These are phyloP conservation scores for Ciconia boyciana DNA, from an alignment of 2,113 vertebrate species.

Conservation along the genomic window DNA sequence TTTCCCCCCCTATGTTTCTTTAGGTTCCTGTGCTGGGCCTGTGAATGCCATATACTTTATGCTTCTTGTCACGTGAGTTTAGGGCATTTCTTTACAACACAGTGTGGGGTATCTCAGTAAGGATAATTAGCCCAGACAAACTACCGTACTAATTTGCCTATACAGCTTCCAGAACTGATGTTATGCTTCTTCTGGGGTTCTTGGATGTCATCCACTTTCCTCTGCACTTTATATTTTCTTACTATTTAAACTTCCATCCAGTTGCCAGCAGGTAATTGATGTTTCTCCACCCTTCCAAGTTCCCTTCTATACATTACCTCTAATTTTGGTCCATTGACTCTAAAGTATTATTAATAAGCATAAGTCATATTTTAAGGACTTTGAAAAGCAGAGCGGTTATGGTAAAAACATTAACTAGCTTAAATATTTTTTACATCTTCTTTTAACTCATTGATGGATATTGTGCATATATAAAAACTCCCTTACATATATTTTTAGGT, in stretches of 20 bases:
- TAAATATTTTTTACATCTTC: not conserved
- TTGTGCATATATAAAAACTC: not conserved
- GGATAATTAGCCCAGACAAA: slow-evolving; percentile 30
- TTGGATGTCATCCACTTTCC: not conserved
- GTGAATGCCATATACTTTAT: not conserved
- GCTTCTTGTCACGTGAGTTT: not conserved
- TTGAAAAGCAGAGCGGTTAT: not conserved
- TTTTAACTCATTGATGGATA: not conserved
- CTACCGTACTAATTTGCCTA: not conserved
- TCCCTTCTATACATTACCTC: not conserved
- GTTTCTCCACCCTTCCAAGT: not conserved
- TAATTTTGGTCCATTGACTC: slow-evolving; percentile 2
- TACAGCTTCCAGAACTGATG: not conserved
- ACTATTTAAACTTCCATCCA: not conserved
- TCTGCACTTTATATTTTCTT: not conserved
- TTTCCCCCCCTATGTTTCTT: rapidly evolving
- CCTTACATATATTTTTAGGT: not conserved
- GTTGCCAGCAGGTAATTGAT: not conserved
- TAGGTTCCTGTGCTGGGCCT: not conserved
- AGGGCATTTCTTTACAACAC: not conserved
- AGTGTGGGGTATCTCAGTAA: not conserved
- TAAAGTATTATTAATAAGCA: not conserved
- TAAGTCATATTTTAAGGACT: not conserved
- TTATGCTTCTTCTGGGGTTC: not conserved
- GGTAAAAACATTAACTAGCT: not conserved